Evolutionary conservation across 2,888 invertebrate genomes (phyloP), one percentile per base, ranked within the genome.

Genomic region (Rhorus exstirpatorius): DNA sequence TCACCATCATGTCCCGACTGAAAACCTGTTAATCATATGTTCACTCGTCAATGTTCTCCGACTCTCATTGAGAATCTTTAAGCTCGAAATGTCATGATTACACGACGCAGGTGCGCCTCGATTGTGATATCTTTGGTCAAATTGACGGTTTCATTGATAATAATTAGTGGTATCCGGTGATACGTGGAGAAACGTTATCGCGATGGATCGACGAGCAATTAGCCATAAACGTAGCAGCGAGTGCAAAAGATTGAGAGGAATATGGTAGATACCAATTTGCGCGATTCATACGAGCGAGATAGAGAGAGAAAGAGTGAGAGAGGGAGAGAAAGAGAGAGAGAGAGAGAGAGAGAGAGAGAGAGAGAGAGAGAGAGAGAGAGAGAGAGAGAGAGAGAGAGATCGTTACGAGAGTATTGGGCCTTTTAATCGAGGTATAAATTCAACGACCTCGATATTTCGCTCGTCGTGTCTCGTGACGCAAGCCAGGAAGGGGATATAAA

Each of bases 371-470:
- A 2, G 55, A 46, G 26, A 19, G 26, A 63, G 24, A 38, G 55
- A 46, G 6, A 24, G 35, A 51, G 60, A 63, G 44, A 46, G 44
- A 17, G 51, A 24, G 7, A 12, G 53, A 24, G 49, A 44, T 6
- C 14, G n/a, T 24, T 55, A 21, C 31, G 17, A 12, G 31, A 51
- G 31, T 19, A 46, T 41, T 38, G 44, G 68, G 58, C 79, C 44
- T 76, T 49, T 83, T 85, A 85, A 85, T 85, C 81, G 84, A 75
- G 55, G 80, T 68, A 82, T 84, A 82, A 86, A 86, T 84, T 84
- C 83, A 84, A 51, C 78, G 84, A 80, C 82, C 82, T 84, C 82
- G 72, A 84, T 84, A 77, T 79, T 84, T 79, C 31, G 76, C 83
- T 58, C 77, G 61, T 61, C 58, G 51, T 38, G 68, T 75, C 63